Evolutionary conservation across 1,140 invertebrate species (phyloP), one percentile per base, ranked within the genome.

Genomic region (Octopus bimaculoides): DNA sequence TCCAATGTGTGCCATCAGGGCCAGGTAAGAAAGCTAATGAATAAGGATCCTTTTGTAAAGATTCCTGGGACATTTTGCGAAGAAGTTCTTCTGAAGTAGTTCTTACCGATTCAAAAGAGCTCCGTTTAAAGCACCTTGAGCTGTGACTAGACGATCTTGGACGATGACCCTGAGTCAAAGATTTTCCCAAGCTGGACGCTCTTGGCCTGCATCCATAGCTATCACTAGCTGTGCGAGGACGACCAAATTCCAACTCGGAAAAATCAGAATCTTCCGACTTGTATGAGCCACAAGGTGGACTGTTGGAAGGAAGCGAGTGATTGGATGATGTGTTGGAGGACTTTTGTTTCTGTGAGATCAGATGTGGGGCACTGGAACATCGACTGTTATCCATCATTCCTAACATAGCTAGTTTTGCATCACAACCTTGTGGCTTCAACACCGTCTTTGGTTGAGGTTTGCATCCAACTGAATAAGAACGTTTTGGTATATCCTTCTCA

Each of bases 391-490:
- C 84, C 12, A 82, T 79, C 5, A 83, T 79, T 2, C 84, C 83
- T 17, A 85, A 81, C 26, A 82, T 80, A 4, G 79, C 56, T n/a
- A 81, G 69, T 5, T 73, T 71, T 6, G 85, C 85, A 20, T 84
- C 78, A 53, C 83, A 80, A 10, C 80, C 69, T 52, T 84, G 80
- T 7, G 81, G 74, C n/a, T 78, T 78, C 5, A 76, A 53, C 9
- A 79, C 55, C 17, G 54, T 75, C 71, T 81, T 83, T 14, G 77
- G 54, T 52, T 79, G 84, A 1, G 94, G 93, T n/a, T 93, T 92
- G 53, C 95, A 96, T 8, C 96, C 96, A 75, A 97, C 94, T 53
- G 95, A 96, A 88, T 97, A 97, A 4, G 96, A 94, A 83, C 96
- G 92, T 76, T 87, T 88, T 9, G 86, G 86, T 54, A 82, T 61